Percentiles rank a stretch among this genome's conserved stretches.
phyloP scores from a whole-genome alignment of 1,140 invertebrate genomes.

The Drosophila sucinea region DNA sequence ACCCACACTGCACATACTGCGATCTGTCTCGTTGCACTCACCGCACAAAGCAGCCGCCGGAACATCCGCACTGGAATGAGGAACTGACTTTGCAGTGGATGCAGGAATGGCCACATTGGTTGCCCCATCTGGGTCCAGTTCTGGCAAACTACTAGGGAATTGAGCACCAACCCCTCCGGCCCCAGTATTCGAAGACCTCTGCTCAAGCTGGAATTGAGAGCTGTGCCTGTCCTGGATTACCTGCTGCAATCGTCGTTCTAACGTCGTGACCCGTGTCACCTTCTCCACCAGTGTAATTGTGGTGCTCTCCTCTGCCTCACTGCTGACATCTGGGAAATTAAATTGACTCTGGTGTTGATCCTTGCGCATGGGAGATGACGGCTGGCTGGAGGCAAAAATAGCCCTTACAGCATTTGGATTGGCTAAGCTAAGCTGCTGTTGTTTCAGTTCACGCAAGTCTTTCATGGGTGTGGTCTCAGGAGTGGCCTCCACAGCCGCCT shows the following conservation, averaged over 20 bases:
- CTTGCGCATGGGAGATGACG: constrained; percentile 88
- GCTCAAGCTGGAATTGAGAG: constrained; percentile 19
- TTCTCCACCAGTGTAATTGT: constrained; percentile 32
- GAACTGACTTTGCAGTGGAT: constrained; percentile 3
- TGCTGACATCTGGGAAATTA: constrained; percentile 69
- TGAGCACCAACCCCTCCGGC: not conserved
- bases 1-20: constrained; percentile 84
- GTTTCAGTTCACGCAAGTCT: constrained; percentile 83
- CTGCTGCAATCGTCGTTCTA: constrained; percentile 60
- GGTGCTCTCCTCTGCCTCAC: constrained; percentile 39
- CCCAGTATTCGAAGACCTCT: not conserved
- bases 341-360: constrained; percentile 85
- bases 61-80: constrained; percentile 17
- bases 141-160: constrained; percentile 24
- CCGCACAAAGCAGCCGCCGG: constrained; percentile 45
- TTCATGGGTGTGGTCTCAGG: constrained; percentile 94
- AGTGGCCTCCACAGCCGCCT: constrained; percentile 93
- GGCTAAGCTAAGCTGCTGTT: constrained; percentile 46
- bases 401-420: constrained; percentile 87
- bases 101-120: not conserved
- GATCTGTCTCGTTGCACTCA: constrained; percentile 84
- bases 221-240: constrained; percentile 61
- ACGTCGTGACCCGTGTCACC: constrained; percentile 41
- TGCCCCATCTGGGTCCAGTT: constrained; percentile 39
- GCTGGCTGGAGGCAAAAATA: constrained; percentile 84